Evolutionary conservation across 2,113 vertebrate species (phyloP).

Genomic region (Nothocercus julius): DNA sequence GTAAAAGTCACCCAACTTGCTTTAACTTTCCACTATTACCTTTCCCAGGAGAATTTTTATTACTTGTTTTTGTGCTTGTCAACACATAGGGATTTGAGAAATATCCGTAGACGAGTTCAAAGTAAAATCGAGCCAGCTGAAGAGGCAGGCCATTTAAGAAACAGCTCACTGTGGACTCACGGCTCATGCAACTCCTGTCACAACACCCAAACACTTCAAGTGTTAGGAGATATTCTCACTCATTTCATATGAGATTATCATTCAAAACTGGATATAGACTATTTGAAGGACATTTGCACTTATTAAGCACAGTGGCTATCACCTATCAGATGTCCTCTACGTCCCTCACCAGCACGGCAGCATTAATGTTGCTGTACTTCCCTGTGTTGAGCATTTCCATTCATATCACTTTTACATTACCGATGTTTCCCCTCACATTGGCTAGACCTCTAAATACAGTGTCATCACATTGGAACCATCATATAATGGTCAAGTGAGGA

Average conservation of each 20-base stretch:
- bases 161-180: accelerated
- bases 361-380: accelerated
- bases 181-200: too few species aligned
- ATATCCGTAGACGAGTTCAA: neutral
- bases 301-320: accelerated
- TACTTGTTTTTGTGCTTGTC: neutral
- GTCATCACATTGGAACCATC: neutral
- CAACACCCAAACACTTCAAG: too few species aligned
- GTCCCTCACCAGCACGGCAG: neutral
- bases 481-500: neutral
- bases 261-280: accelerated
- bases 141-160: neutral
- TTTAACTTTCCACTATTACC: neutral
- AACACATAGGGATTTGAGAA: neutral
- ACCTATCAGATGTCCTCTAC: too few species aligned
- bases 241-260: neutral
- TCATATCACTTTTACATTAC: accelerated
- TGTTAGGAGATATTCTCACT: too few species aligned
- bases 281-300: neutral
- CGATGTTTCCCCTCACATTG: too few species aligned
- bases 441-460: neutral
- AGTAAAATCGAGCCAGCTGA: neutral
- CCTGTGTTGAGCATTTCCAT: neutral
- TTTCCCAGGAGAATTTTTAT: neutral
- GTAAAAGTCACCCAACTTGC: neutral